Evolutionary conservation across 2,888 invertebrate species (phyloP), one percentile per base, ranked within the genome.

Genomic region (Leucophenga montana): DNA sequence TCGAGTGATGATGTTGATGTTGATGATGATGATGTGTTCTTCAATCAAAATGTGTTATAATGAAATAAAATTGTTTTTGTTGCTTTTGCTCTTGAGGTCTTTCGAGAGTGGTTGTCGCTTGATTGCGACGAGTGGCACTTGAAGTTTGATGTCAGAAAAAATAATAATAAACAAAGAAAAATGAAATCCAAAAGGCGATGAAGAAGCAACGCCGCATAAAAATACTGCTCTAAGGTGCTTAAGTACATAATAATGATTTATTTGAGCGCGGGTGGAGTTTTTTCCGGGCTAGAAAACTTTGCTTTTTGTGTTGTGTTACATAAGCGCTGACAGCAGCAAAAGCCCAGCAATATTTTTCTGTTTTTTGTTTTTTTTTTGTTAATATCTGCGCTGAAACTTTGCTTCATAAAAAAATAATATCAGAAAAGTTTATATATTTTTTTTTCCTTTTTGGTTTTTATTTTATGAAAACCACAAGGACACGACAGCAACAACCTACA

Each of bases 71-170:
- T 27, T 27, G 50, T 16, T 50, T 11, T n/a, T 18, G 18, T 50
- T n/a, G 50, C 14, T 18, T 8, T 53, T 53, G 16, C 14, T 53
- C 16, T 53, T 20, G 16, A 20, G 20, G 53, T 53, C 53, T 54
- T 20, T 54, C 4, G 18, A 22, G 22, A 54, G 54, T 13, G 18
- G 54, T 54, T 54, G 54, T 18, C 54, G 18, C 18, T 54, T 18
- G 54, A 39, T 74, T 67, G 73, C 82, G 78, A 76, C 80, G 78
- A 83, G 84, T 80, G 79, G 74, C 80, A 77, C 80, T 81, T 73
- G 76, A 78, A 77, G 70, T 54, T 57, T 44, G 50, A 59, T 57
- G 64, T 54, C 39, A 44, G 3, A 57, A 6, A 46, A 14, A 20
- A 14, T 20, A 31, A 56, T 57, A 13, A 54, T 13, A 65, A 50